phyloP scores from a whole-genome alignment of 2,888 invertebrate species.

The Fragum whitleyi region DNA sequence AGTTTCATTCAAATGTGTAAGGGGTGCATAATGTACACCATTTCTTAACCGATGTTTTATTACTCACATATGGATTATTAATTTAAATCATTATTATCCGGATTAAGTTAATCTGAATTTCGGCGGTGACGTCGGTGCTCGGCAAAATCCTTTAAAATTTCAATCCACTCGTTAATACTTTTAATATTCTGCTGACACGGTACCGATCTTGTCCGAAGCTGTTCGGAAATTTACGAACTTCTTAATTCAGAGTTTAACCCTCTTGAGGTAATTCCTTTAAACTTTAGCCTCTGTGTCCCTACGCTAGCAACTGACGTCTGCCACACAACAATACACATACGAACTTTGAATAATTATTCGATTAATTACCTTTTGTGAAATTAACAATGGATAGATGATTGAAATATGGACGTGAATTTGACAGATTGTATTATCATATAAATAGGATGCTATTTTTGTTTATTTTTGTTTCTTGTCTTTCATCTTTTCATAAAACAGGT shows the following conservation, averaged over 20 bases:
- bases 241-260: no score
- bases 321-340: not conserved
- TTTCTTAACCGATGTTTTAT: not conserved
- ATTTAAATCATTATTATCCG: not conserved
- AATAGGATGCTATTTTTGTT: constrained; percentile 17
- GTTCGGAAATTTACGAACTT: not conserved
- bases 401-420: constrained; percentile 6
- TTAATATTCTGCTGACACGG: no score
- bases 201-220: not conserved
- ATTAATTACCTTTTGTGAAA: not conserved
- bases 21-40: no score
- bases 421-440: not conserved
- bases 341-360: not conserved
- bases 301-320: constrained; percentile 15
- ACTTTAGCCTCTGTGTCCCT: not conserved
- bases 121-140: no score
- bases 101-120: not conserved
- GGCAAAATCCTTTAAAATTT: no score
- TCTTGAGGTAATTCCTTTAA: not conserved
- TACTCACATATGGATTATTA: not conserved
- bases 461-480: not conserved
- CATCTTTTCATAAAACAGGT: constrained; percentile 22
- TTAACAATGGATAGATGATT: not conserved
- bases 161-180: no score
- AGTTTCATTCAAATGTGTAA: no score